Conservation (phyloP, 2,888 invertebrate species). For the Meta bourneti region DNA sequence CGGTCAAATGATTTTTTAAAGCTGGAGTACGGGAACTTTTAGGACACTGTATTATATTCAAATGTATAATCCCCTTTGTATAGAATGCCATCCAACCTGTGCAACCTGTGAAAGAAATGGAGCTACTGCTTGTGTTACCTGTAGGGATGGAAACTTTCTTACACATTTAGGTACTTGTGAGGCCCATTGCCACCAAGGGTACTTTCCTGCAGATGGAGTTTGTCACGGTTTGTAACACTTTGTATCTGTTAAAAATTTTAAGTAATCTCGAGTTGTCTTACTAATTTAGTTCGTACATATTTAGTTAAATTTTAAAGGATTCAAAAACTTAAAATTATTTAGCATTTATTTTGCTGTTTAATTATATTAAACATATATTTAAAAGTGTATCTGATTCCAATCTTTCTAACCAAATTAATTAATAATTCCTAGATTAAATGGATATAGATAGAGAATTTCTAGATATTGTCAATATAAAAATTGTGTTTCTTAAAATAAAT, state of each 20-base stretch:
- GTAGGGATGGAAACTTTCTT: conserved; percentile 49
- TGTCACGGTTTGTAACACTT: conserved; percentile 47
- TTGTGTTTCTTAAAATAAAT: too few relatives aligned
- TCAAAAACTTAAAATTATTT: background rate
- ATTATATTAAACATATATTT: background rate
- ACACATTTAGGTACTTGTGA: conserved; percentile 72
- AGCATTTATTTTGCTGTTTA: too few relatives aligned
- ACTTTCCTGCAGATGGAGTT: conserved; percentile 58
- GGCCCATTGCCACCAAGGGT: conserved; percentile 51
- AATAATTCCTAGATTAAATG: too few relatives aligned
- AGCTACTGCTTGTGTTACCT: conserved; percentile 61
- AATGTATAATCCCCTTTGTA: background rate
- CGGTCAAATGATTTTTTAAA: too few relatives aligned
- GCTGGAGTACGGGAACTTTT: too few relatives aligned
- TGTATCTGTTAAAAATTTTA: background rate
- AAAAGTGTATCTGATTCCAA: too few relatives aligned
- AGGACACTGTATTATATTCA: too few relatives aligned
- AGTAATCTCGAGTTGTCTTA: background rate
- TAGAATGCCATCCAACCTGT: conserved; percentile 64
- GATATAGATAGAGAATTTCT: too few relatives aligned
- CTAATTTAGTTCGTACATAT: background rate
- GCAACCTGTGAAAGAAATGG: conserved; percentile 65
- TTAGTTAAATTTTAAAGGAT: background rate
- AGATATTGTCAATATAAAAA: too few relatives aligned
- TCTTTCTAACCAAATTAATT: too few relatives aligned